Percentiles rank a stretch among this genome's conserved stretches.
phyloP scores from a whole-genome alignment of 2,797 vertebrate genomes.

The Cygnus olor region DNA sequence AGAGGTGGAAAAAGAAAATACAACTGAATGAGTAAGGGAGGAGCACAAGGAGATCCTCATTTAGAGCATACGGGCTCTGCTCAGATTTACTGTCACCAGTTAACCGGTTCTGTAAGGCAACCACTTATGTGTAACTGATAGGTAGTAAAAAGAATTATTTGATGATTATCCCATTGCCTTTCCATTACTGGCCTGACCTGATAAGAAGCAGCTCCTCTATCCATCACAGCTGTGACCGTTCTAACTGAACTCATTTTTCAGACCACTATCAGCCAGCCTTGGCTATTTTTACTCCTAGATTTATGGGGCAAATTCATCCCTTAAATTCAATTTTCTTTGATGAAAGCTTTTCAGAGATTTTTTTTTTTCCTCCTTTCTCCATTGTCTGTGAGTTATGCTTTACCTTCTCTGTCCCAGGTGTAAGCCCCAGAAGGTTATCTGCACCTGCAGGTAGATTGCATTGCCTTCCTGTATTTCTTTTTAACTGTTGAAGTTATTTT shows the following conservation, averaged over 20 bases:
- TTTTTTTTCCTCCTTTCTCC: constrained; percentile 23
- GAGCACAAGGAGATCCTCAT: constrained; percentile 6
- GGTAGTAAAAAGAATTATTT: constrained; percentile 71
- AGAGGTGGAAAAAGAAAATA: background rate
- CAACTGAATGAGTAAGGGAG: background rate
- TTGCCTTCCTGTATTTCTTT: constrained; percentile 26
- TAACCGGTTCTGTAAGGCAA: constrained; percentile 63
- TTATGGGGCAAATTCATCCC: constrained; percentile 67
- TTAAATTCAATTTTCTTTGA: constrained; percentile 73
- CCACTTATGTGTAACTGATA: constrained; percentile 68
- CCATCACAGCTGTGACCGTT: constrained; percentile 54
- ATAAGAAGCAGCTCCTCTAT: constrained; percentile 66
- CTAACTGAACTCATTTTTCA: constrained; percentile 72
- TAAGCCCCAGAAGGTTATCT: constrained; percentile 62
- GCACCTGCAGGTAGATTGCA: constrained; percentile 34
- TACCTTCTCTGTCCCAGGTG: constrained; percentile 35
- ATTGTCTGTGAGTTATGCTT: constrained; percentile 58
- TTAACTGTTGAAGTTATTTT: constrained; percentile 35
- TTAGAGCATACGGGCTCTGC: background rate
- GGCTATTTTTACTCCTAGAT: constrained; percentile 75
- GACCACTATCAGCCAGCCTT: constrained; percentile 60
- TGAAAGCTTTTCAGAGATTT: constrained; percentile 49
- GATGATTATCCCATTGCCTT: constrained; percentile 71
- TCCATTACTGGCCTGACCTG: constrained; percentile 71
- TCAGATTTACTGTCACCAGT: constrained; percentile 57